Evolutionary conservation across 2,113 vertebrate genomes (phyloP).

Genomic region (Puffinus mauretanicus): DNA sequence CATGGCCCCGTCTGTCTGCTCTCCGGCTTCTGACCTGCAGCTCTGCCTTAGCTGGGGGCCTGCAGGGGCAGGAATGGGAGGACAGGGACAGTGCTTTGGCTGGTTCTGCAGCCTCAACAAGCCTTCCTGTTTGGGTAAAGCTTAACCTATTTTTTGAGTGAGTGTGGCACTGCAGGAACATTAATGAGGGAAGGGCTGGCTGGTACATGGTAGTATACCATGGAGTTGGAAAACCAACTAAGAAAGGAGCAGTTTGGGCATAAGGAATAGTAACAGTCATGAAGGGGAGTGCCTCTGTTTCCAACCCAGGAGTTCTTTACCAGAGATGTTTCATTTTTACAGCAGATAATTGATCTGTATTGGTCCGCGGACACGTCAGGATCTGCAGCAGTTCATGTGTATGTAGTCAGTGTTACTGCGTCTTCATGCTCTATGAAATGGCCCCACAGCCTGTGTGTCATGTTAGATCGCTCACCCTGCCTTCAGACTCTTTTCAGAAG

Average conservation of each 20-base stretch:
- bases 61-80: accelerated
- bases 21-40: background rate
- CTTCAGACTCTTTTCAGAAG: background rate
- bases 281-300: background rate
- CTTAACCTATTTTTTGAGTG: accelerated
- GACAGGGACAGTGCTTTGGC: background rate
- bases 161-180: background rate
- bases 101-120: background rate
- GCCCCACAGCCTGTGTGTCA: background rate
- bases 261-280: background rate
- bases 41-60: background rate
- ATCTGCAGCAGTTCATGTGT: background rate
- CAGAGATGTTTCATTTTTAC: background rate
- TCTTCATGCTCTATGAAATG: background rate
- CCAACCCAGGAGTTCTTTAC: background rate
- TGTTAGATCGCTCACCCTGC: too few relatives aligned
- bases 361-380: too few relatives aligned
- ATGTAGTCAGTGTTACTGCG: background rate
- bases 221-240: background rate
- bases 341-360: background rate
- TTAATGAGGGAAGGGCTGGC: background rate
- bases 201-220: accelerated
- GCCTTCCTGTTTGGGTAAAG: background rate
- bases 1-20: accelerated
- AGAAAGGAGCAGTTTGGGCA: background rate